Base-by-base conservation (phyloP, 1,140 invertebrate genomes). In the Drosophila dunni region DNA sequence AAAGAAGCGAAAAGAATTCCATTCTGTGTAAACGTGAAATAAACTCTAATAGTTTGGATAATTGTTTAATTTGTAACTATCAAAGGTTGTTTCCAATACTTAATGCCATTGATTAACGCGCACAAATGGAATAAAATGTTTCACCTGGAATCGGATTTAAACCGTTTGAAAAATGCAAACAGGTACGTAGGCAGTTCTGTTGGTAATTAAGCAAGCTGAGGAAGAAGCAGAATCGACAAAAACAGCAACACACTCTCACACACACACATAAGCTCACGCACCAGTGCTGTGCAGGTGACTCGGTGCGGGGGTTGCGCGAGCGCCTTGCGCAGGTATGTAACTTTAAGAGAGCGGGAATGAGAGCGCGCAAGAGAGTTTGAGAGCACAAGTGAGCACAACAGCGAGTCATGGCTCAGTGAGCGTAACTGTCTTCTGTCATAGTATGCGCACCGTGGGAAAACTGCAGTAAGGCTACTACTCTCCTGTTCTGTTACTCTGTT, bases 151-250 rank as follows among this genome's bases (percentile, higher is more conserved):
- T 46, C 64, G 64, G 36, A 75, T 63, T 51, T 63, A 62, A 36
- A 67, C 40, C 58, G 70, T 45, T 74, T 50, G 44, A 75, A 65
- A 62, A 50, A 67, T 40, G 62, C 73, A 79, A 82, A 71, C 83
- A 88, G 82, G 82, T 86, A 86, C 83, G 83, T 86, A 69, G 84
- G 83, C 83, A 86, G 53, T 84, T 83, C 64, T 68, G 68, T 88
- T 86, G 79, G 79, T 88, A 86, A 75, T 86, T 88, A 75, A 82
- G 75, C 70, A 85, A 85, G 36, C 48, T 54, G 33, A 65, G 50
- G 65, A 80, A 63, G 65, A 76, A 57, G 42, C 13, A 65, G 40
- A 72, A 74, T 72, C 20, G 48, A 57, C 29, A 65, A 51, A 66
- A 56, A 69, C 51, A 79, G 64, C 65, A 53, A 34, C 45, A 58